Evolutionary conservation across 2,113 vertebrate genomes (phyloP).

Genomic region (Melanostigma gelatinosum): DNA sequence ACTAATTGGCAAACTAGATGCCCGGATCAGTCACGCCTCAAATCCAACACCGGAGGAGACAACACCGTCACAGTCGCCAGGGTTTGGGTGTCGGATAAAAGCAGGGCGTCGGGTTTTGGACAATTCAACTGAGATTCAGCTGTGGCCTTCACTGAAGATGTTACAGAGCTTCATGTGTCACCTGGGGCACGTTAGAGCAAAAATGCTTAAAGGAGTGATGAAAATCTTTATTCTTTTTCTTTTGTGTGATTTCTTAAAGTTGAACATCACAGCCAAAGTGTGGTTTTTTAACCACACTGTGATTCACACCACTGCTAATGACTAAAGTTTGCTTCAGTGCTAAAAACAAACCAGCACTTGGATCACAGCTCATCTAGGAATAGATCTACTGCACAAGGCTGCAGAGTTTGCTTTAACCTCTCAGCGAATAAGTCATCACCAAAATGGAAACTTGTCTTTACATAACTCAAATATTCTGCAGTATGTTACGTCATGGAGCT

Average conservation of each 20-base stretch:
- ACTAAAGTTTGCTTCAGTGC: constrained; percentile 2
- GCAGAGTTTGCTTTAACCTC: not conserved
- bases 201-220: not conserved
- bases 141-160: constrained; percentile 30
- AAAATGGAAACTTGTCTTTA: constrained; percentile 3
- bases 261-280: not conserved
- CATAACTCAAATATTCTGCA: constrained; percentile 20
- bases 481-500: not conserved
- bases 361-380: not conserved
- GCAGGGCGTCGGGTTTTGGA: constrained; percentile 19
- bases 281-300: not conserved
- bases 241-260: not conserved
- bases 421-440: not conserved
- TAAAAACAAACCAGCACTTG: not conserved
- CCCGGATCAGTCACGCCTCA: constrained; percentile 23
- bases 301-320: not conserved
- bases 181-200: constrained; percentile 6
- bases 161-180: constrained; percentile 5
- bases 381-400: not conserved
- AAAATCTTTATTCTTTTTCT: no score
- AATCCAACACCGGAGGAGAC: not conserved
- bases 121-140: constrained; percentile 29
- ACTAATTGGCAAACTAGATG: constrained; percentile 31
- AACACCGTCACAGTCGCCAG: not conserved
- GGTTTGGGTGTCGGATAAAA: constrained; percentile 12